Conservation (phyloP, 1,140 invertebrate genomes). For the Chironomus tepperi region DNA sequence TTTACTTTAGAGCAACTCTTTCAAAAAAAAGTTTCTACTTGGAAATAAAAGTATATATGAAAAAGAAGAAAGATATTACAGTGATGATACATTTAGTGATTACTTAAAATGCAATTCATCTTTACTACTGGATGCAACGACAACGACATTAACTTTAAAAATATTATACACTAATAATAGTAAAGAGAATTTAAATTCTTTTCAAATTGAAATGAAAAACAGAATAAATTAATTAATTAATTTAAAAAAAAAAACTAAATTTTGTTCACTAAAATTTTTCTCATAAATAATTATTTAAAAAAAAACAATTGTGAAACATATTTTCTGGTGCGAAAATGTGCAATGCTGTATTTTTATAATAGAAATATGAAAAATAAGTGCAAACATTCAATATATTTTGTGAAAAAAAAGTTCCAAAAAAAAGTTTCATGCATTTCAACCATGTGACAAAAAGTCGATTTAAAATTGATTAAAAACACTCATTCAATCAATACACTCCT, state of each 20-base stretch:
- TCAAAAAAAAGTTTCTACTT: no score
- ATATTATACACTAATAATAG: not conserved
- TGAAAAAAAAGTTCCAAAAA: not conserved
- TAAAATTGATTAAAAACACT: not conserved
- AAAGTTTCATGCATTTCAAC: slow-evolving; percentile 9
- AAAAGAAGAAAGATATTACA: no score
- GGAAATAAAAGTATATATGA: no score
- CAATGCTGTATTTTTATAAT: slow-evolving; percentile 3
- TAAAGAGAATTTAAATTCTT: no score
- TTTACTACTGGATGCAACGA: slow-evolving; percentile 12
- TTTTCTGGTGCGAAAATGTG: slow-evolving; percentile 1
- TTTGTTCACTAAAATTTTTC: not conserved
- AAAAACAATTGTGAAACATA: not conserved
- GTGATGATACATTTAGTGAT: no score
- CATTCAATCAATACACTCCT: not conserved
- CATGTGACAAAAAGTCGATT: slow-evolving; percentile 5
- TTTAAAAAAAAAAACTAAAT: not conserved
- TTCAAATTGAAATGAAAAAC: not conserved
- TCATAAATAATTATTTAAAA: not conserved
- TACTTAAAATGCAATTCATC: not conserved
- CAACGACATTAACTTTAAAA: slow-evolving; percentile 2
- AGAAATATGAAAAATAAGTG: slow-evolving; percentile 12
- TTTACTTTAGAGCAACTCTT: not conserved
- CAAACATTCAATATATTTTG: slow-evolving; percentile 1
- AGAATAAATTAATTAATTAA: not conserved